Conservation (phyloP, 2,888 invertebrate species). For the Noctua janthina region DNA sequence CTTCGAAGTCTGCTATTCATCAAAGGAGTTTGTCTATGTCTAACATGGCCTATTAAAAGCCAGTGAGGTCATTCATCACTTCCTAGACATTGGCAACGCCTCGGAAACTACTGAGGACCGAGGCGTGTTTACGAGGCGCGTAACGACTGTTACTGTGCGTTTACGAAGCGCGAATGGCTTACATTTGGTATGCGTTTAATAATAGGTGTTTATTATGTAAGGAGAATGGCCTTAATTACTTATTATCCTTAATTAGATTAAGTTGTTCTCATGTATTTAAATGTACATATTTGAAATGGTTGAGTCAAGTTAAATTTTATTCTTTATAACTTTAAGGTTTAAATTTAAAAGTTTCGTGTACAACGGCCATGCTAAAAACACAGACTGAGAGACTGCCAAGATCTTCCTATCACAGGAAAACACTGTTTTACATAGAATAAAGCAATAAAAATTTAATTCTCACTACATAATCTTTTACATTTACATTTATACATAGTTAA, state of each 20-base stretch:
- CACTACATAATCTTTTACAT: slow-evolving; percentile 51
- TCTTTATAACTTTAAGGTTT: background rate
- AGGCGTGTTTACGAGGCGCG: slow-evolving; percentile 51
- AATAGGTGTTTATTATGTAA: slow-evolving; percentile 15
- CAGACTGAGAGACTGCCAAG: background rate
- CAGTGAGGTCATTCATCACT: slow-evolving; percentile 42
- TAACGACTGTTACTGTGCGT: slow-evolving; percentile 31
- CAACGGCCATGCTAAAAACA: background rate
- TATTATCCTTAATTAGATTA: background rate
- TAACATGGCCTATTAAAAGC: slow-evolving; percentile 14
- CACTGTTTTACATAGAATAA: slow-evolving; percentile 37
- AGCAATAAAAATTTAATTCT: slow-evolving; percentile 51
- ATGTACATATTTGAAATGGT: background rate
- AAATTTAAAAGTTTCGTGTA: background rate
- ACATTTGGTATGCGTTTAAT: slow-evolving; percentile 37
- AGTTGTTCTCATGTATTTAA: no score
- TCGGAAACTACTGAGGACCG: slow-evolving; percentile 33
- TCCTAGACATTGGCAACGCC: slow-evolving; percentile 53
- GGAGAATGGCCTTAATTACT: slow-evolving; percentile 5
- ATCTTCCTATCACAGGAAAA: slow-evolving; percentile 6
- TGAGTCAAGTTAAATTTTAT: background rate
- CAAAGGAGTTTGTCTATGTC: slow-evolving; percentile 29
- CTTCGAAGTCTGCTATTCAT: slow-evolving; percentile 1
- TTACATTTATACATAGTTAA: slow-evolving; percentile 51
- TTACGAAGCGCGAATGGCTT: slow-evolving; percentile 39